Evolutionary conservation across 2,888 invertebrate species (phyloP).

Genomic region (Tanypteryx hageni): DNA sequence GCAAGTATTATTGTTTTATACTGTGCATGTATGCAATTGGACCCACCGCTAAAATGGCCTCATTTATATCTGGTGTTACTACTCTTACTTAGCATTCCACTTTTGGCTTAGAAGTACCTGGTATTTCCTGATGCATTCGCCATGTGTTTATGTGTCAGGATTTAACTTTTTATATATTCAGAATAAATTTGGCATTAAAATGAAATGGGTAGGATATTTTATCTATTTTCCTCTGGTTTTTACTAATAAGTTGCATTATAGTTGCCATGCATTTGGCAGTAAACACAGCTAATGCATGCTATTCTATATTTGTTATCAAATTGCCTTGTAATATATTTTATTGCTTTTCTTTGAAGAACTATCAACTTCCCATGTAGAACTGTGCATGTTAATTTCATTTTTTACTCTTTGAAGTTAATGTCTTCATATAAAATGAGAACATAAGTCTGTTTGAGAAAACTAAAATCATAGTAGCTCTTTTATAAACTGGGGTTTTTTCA

Average conservation of each 20-base stretch:
- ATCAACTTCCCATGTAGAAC: conserved; percentile 4
- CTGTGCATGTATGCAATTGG: conserved; percentile 9
- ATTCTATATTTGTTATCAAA: conserved; percentile 33
- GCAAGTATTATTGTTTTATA: conserved; percentile 42
- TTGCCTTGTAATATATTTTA: neutral
- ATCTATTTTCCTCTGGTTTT: conserved; percentile 16
- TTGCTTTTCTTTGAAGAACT: neutral
- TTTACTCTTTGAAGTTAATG: neutral
- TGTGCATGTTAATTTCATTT: neutral
- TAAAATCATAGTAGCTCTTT: neutral
- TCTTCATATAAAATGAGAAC: neutral
- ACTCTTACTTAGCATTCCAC: conserved; percentile 56
- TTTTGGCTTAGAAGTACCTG: conserved; percentile 61
- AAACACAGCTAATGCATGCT: neutral
- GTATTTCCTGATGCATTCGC: conserved; percentile 31
- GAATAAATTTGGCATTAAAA: conserved; percentile 32
- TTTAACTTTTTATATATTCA: conserved; percentile 31
- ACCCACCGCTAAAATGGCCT: conserved; percentile 55
- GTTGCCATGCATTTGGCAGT: neutral
- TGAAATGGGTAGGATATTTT: conserved; percentile 23
- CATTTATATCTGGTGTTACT: conserved; percentile 29
- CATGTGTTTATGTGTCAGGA: neutral
- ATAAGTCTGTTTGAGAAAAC: conserved; percentile 14
- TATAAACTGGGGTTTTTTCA: conserved; percentile 22
- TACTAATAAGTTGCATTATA: neutral